Conservation (phyloP, 2,113 vertebrate species). For the Phaethornis superciliosus region DNA sequence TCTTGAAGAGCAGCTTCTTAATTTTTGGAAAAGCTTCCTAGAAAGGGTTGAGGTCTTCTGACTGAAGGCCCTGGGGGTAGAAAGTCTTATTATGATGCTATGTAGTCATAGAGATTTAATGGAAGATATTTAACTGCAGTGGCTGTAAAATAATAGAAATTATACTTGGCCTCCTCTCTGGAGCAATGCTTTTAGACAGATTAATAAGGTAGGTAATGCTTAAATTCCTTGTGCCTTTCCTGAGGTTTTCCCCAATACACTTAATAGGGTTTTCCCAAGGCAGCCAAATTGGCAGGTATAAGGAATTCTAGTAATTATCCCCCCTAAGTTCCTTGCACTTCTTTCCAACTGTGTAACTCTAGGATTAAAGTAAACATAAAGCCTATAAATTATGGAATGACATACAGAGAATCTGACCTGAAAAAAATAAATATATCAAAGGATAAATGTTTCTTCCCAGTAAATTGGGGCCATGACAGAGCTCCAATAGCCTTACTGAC, state of each 20-base stretch:
- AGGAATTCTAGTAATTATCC: not conserved
- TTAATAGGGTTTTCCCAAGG: conserved; percentile 1
- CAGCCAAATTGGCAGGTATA: not conserved
- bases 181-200: not conserved
- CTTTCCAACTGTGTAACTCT: not conserved
- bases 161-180: not conserved
- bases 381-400: not conserved
- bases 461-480: not conserved
- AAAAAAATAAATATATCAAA: not conserved
- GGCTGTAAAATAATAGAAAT: conserved; percentile 22
- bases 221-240: not conserved
- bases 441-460: not conserved
- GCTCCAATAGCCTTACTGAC: not conserved
- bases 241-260: conserved; percentile 8
- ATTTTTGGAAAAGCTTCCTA: not conserved
- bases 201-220: not conserved
- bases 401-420: not conserved
- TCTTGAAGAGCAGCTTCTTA: not conserved
- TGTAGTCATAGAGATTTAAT: conserved; percentile 4
- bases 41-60: not conserved
- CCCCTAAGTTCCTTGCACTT: not conserved
- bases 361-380: conserved; percentile 1
- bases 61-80: not conserved
- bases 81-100: not conserved
- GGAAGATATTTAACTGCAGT: not conserved